Percentiles rank a stretch among this genome's conserved stretches.
Conservation (phyloP, 2,888 invertebrate genomes). For the Cantharis rufa region DNA sequence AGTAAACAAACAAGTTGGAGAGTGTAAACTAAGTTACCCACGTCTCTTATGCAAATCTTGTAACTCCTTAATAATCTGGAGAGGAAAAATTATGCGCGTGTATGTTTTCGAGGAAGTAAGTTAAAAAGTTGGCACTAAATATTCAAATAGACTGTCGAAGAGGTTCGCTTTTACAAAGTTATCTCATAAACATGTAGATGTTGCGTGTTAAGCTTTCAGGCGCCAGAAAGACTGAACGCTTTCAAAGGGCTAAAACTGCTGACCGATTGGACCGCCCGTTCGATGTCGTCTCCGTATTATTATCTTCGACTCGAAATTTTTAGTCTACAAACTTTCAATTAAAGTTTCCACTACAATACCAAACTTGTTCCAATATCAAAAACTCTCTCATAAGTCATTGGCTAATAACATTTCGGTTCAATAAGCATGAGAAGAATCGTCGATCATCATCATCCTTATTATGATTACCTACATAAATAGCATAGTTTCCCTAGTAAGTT, state of each 20-base stretch:
- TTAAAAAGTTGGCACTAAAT: conserved; percentile 29
- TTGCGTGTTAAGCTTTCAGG: conserved; percentile 27
- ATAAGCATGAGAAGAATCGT: background rate
- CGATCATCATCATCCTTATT: background rate
- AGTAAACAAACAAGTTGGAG: background rate
- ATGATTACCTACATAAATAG: background rate
- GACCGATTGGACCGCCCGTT: conserved; percentile 27
- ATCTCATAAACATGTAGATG: conserved; percentile 39
- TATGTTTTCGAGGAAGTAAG: background rate
- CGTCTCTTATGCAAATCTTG: background rate
- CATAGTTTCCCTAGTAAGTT: background rate
- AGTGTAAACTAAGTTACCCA: background rate
- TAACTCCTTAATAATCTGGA: background rate
- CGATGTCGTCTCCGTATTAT: conserved; percentile 11
- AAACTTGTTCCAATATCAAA: background rate
- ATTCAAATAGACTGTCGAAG: conserved; percentile 36
- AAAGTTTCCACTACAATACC: background rate
- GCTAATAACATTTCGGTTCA: background rate
- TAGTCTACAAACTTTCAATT: background rate
- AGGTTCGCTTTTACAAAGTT: conserved; percentile 36
- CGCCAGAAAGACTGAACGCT: conserved; percentile 20
- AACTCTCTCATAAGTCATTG: background rate
- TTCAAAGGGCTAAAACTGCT: conserved; percentile 14
- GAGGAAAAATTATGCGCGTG: background rate
- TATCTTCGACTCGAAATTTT: background rate